phyloP scores from a whole-genome alignment of 2,888 invertebrate genomes.

The Drosophila macrothrix region DNA sequence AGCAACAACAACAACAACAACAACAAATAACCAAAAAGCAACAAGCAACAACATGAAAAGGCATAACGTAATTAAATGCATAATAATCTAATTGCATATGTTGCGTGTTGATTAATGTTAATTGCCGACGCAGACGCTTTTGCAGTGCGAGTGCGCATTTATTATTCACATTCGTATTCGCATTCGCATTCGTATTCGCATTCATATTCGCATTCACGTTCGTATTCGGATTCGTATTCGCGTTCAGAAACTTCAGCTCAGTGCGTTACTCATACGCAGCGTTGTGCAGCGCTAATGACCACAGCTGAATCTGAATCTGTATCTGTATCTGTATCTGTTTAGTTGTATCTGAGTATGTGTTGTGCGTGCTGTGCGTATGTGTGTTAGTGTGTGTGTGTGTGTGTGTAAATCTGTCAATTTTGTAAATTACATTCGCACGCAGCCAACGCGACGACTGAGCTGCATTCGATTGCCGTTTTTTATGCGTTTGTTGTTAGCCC shows the following conservation, averaged over 20 bases:
- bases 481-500: slow-evolving; percentile 38
- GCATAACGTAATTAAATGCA: slow-evolving; percentile 79
- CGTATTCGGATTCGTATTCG: background rate
- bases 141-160: slow-evolving; percentile 61
- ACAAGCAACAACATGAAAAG: slow-evolving; percentile 34
- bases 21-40: slow-evolving; percentile 7
- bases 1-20: slow-evolving; percentile 4
- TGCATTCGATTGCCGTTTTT: slow-evolving; percentile 62
- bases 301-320: slow-evolving; percentile 21
- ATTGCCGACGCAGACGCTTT: slow-evolving; percentile 70
- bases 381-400: slow-evolving; percentile 28
- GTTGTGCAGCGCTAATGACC: slow-evolving; percentile 61
- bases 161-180: slow-evolving; percentile 37
- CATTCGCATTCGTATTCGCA: background rate
- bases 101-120: slow-evolving; percentile 82
- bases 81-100: slow-evolving; percentile 81
- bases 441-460: slow-evolving; percentile 54
- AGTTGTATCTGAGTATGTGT: slow-evolving; percentile 21
- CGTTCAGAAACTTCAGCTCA: slow-evolving; percentile 12
- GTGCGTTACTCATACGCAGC: slow-evolving; percentile 65
- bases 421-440: slow-evolving; percentile 76
- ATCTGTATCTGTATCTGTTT: slow-evolving; percentile 26
- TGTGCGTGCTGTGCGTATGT: background rate
- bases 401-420: slow-evolving; percentile 72
- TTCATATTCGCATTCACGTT: background rate